Evolutionary conservation across 1,140 invertebrate genomes (phyloP), one percentile per base, ranked within the genome.

Genomic region (Zaprionus davidi): DNA sequence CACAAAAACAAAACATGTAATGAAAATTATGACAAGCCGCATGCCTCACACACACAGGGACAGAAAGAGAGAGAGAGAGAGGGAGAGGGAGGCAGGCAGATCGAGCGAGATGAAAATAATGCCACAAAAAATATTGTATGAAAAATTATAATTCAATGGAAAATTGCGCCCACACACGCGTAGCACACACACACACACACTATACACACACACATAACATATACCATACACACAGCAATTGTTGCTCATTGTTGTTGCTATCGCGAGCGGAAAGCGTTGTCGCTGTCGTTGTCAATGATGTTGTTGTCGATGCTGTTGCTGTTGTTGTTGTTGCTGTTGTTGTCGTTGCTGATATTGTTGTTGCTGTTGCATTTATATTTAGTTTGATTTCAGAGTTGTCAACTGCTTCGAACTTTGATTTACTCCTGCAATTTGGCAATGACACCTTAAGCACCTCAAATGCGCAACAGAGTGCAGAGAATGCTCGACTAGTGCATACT

Each of bases 101-200:
- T 49, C 22, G 20, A 62, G 38, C 46, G 22, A 41, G 31, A 58
- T 46, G 20, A 55, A 76, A 76, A 71, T 70, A 56, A 66, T 57
- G 68, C 63, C 38, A 67, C 49, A 60, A 75, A 63, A 41, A n/a
- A 55, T 36, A 59, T 46, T 55, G 51, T 82, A 81, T 66, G 67
- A 76, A 76, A 87, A 91, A 81, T 84, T 84, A 81, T 91, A 91
- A 88, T 91, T 91, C 88, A 91, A 87, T 91, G 88, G 87, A 88
- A 91, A 91, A 90, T 90, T 86, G 88, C 88, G 88, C 88, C 88
- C 88, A 90, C 85, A 90, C 85, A 88, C 78, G 81, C 76, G 76
- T 84, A 71, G 36, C 55, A 26, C 71, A 60, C 66, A 74, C 49
- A 74, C 66, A 59, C 55, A 46, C 13, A 34, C 58, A 41, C 58